Base-by-base conservation (phyloP, 1,140 invertebrate species). In the Trichomalopsis sarcophagae region DNA sequence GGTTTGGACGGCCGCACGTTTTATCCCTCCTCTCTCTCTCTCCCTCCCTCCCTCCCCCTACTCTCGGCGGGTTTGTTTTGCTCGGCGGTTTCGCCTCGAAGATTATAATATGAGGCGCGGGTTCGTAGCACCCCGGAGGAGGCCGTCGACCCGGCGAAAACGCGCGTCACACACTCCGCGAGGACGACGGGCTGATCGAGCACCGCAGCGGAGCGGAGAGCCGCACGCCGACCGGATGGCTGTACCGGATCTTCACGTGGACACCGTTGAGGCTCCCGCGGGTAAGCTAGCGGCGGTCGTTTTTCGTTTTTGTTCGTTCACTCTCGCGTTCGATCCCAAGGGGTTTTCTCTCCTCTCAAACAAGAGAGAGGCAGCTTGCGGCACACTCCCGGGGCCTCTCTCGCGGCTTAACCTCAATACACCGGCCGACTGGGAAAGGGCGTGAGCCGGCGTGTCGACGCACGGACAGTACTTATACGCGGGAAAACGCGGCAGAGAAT, bases 21-120 rank as follows among this genome's bases (percentile, higher is more conserved):
- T 17, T n/a, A 1, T 50, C 77, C 17, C 74, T 79, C 23, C 3
- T 62, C 55, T 5, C 30, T 80, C 2, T 14, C 11, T 23, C n/a
- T 0, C 7, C 7, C 11, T 23, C n/a, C 2, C 7, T 6, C 62
- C 0, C 66, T 5, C 14, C 27, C 30, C n/a, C 73, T 47, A 69
- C 33, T 80, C 77, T 80, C 77, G 75, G n/a, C 77, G 27, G 21
- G 68, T 84, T 74, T 84, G 83, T 84, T 84, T 84, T 84, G 81
- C 76, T 86, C 78, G 68, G 69, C 30, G 30, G 17, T 30, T 86
- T 86, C 85, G 23, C 86, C n/a, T 4, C 33, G 33, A 36, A 36
- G 33, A 36, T 36, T 36, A 36, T 36, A 36, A 36, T 27, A 27
- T 27, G 27, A 27, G 27, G 33, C 33, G 33, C 33, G 33, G 33